A percentile compares a stretch with the other conserved stretches of the same genome.
Conservation (phyloP, 1,140 invertebrate genomes). For the Zaprionus kolodkinae region DNA sequence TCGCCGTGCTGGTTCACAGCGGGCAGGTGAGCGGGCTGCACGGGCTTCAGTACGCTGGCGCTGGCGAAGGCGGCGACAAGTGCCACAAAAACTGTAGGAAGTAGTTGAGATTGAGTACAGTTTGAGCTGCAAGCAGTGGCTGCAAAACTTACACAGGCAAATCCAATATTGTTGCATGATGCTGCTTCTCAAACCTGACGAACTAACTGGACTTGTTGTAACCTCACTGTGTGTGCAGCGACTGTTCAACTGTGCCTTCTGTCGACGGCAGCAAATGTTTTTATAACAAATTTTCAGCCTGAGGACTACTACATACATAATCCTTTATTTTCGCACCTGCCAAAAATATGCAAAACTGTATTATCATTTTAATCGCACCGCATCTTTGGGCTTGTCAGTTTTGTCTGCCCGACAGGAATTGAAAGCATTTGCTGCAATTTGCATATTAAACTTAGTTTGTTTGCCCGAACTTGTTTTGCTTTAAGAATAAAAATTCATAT, state of each 20-base stretch:
- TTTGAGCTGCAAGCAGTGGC: background rate
- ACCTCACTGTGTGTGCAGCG: slow-evolving; percentile 68
- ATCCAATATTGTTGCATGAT: slow-evolving; percentile 47
- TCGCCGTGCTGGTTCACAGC: slow-evolving; percentile 64
- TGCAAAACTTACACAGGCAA: slow-evolving; percentile 46
- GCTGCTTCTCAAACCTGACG: slow-evolving; percentile 25
- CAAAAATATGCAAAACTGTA: slow-evolving; percentile 60
- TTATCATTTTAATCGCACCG: slow-evolving; percentile 40
- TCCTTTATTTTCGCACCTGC: slow-evolving; percentile 74
- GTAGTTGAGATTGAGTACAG: background rate
- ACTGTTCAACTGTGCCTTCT: slow-evolving; percentile 67
- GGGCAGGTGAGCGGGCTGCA: slow-evolving; percentile 22
- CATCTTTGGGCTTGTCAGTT: slow-evolving; percentile 52
- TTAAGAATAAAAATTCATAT: no score
- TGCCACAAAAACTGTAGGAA: slow-evolving; percentile 29
- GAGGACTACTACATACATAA: slow-evolving; percentile 39
- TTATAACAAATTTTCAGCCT: slow-evolving; percentile 51
- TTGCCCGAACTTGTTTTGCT: slow-evolving; percentile 23
- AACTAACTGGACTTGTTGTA: slow-evolving; percentile 29
- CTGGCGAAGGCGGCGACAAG: slow-evolving; percentile 4
- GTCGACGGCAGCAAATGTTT: slow-evolving; percentile 19
- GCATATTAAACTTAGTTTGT: slow-evolving; percentile 48
- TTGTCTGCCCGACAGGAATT: slow-evolving; percentile 58
- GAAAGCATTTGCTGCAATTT: slow-evolving; percentile 60
- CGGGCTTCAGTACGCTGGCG: slow-evolving; percentile 55